Evolutionary conservation across 2,113 vertebrate species (phyloP), one percentile per base, ranked within the genome.

Genomic region (Elephantulus edwardii): DNA sequence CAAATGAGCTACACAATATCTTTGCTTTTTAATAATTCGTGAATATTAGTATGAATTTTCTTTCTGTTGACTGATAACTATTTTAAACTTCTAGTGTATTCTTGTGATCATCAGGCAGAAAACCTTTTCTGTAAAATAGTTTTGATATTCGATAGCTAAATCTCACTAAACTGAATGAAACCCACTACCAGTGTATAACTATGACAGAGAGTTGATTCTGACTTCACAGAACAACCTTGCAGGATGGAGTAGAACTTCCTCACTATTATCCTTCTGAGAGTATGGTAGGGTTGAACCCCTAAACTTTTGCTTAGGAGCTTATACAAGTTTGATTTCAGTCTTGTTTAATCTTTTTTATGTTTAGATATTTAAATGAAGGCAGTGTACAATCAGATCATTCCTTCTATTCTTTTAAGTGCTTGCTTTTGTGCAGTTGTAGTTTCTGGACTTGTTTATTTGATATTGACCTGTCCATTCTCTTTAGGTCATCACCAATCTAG

Each of bases 401-500:
- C 24, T 77, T 14, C 76, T 5, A 1, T 0, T 82, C 83, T 77
- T 7, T 4, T 54, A 74, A 30, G 19, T 35, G 42, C n/a, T 20
- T 24, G 46, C 44, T 75, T 76, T 2, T 48, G 33, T 6, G 11
- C 10, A 0, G 0, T 60, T 46, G 60, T 4, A 11, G 78, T 70
- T 13, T 3, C 28, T 6, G 2, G 72, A 46, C 33, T 79, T 30
- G 44, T n/a, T 72, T 75, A 0, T 79, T 24, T 89, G 93, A 87
- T 62, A 2, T 5, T 0, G 12, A 1, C 77, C n/a, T 96, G 3
- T 95, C 95, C 89, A 54, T 96, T 62, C 76, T 68, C 78, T 64
- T 3, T 96, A 99, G 99, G 99, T 99, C 52, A 99, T 99, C 95
- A 99, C 99, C 94, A 99, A 99, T 95, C 97, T 99, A 93, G 99